phyloP scores from a whole-genome alignment of 2,888 invertebrate species.

The Muschampia plurimacula region DNA sequence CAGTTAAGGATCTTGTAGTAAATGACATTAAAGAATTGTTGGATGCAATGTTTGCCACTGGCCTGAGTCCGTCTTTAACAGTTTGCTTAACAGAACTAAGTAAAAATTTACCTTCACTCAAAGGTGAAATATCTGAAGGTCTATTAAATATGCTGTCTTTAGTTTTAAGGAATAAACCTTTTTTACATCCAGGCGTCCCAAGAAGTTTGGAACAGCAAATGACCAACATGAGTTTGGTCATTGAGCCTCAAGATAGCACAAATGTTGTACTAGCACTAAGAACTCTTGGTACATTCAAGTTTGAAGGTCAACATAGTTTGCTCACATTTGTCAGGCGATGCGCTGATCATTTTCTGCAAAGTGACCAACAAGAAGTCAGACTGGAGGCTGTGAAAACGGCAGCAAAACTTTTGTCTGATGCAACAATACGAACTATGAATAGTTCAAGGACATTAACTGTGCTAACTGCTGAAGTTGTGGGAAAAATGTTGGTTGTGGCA shows the following conservation, averaged over 20 bases:
- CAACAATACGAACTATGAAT: constrained; percentile 87
- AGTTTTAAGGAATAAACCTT: constrained; percentile 94
- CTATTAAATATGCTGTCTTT: constrained; percentile 96
- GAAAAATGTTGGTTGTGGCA: constrained; percentile 95
- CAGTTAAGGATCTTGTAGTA: constrained; percentile 92
- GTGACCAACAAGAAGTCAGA: constrained; percentile 95
- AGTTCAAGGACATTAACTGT: constrained; percentile 94
- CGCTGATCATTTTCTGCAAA: constrained; percentile 95
- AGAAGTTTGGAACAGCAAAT: constrained; percentile 85
- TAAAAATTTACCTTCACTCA: constrained; percentile 93
- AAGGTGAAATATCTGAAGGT: constrained; percentile 96
- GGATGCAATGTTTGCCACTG: constrained; percentile 96
- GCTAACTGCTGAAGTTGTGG: constrained; percentile 94
- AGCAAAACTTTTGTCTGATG: constrained; percentile 94
- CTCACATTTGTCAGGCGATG: constrained; percentile 96
- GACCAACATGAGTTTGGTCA: constrained; percentile 71
- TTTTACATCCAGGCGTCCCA: constrained; percentile 93
- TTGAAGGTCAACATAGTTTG: constrained; percentile 94
- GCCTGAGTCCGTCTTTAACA: constrained; percentile 95
- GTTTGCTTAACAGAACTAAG: constrained; percentile 96
- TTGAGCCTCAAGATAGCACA: constrained; percentile 90
- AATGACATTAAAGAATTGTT: constrained; percentile 93
- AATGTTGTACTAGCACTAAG: constrained; percentile 96
- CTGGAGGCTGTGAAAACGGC: constrained; percentile 98
- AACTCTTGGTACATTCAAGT: constrained; percentile 96